Percentiles rank a stretch among this genome's conserved stretches.
These are phyloP conservation scores for Erithacus rubecula DNA, from an alignment of 2,797 vertebrate genomes.

Conservation along the genomic window DNA sequence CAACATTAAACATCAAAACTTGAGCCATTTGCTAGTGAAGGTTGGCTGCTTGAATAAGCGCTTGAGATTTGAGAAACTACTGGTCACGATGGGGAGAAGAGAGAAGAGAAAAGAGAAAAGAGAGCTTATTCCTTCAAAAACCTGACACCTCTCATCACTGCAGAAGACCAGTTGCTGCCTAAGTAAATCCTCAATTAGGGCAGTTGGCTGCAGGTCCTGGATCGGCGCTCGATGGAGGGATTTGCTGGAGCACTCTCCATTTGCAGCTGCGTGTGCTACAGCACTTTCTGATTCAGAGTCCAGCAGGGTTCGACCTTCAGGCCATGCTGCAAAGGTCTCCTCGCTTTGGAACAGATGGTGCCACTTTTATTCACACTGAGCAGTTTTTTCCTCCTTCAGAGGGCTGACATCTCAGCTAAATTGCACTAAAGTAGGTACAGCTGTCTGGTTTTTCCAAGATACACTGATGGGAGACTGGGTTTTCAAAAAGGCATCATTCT, in stretches of 20 bases:
- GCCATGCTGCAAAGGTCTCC: background rate
- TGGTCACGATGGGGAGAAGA: slow-evolving; percentile 26
- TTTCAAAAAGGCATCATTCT: background rate
- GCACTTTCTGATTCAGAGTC: background rate
- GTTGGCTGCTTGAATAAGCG: slow-evolving; percentile 55
- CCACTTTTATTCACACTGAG: slow-evolving; percentile 9
- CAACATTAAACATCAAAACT: slow-evolving; percentile 70
- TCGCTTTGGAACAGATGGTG: background rate
- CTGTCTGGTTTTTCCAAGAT: background rate
- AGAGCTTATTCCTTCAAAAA: slow-evolving; percentile 22
- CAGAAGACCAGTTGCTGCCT: background rate
- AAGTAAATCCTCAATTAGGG: slow-evolving; percentile 29
- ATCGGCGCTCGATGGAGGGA: accelerated
- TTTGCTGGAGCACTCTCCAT: background rate
- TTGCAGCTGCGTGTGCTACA: background rate
- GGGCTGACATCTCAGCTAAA: background rate
- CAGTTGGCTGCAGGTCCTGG: slow-evolving; percentile 7
- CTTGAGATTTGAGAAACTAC: slow-evolving; percentile 41
- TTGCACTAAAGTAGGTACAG: background rate
- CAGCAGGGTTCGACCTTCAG: slow-evolving; percentile 35
- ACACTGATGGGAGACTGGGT: background rate
- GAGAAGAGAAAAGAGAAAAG: background rate
- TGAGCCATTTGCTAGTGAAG: slow-evolving; percentile 41
- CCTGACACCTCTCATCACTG: background rate
- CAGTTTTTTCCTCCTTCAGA: background rate